phyloP scores from a whole-genome alignment of 2,113 vertebrate species.

The Apaloderma vittatum region DNA sequence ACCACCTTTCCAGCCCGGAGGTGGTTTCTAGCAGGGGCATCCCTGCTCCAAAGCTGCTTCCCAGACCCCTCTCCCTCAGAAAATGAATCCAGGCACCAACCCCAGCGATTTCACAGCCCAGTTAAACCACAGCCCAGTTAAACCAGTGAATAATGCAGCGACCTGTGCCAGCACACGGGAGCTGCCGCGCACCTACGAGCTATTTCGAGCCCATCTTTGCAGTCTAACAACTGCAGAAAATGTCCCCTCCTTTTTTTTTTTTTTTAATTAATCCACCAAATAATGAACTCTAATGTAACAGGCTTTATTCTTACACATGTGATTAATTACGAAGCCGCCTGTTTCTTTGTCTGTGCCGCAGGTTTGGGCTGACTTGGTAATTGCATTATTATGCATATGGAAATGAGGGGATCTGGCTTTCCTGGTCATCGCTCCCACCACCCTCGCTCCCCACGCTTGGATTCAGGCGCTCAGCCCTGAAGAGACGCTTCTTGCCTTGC shows the following conservation, averaged over 20 bases:
- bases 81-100: accelerated
- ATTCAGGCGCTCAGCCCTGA: background rate
- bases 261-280: background rate
- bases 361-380: background rate
- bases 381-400: background rate
- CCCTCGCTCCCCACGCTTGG: background rate
- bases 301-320: background rate
- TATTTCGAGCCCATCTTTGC: background rate
- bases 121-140: background rate
- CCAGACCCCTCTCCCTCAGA: background rate
- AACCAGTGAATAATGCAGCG: background rate
- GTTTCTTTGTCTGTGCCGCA: background rate
- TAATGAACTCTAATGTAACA: background rate
- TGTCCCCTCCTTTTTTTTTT: accelerated
- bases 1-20: background rate
- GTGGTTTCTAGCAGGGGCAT: background rate
- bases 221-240: background rate
- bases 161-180: background rate
- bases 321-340: background rate
- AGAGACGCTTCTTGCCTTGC: background rate
- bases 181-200: background rate
- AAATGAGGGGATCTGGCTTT: background rate
- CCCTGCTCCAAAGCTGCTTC: background rate
- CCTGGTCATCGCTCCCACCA: background rate
- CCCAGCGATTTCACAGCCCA: background rate